These are phyloP conservation scores for Sciurus niger DNA, from an alignment of 2,113 vertebrate species.

Conservation along the genomic window DNA sequence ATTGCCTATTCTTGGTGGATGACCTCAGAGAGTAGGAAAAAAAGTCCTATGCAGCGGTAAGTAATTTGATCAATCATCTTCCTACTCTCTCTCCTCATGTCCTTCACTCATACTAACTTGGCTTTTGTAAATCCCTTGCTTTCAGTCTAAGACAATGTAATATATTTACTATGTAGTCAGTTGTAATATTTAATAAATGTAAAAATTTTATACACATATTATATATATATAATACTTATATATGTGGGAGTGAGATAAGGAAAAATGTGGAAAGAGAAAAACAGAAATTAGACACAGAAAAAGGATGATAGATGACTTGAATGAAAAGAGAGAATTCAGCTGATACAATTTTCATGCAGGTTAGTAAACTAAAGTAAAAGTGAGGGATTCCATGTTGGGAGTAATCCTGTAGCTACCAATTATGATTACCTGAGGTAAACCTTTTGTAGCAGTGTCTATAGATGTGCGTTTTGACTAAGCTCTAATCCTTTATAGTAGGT, in stretches of 20 bases:
- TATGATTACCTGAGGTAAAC: not conserved
- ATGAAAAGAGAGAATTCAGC: not conserved
- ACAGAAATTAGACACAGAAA: not conserved
- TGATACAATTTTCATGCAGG: not conserved
- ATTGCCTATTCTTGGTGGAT: not conserved
- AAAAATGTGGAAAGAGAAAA: not conserved
- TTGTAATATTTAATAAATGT: not conserved
- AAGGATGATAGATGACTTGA: not conserved
- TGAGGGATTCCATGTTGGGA: not conserved
- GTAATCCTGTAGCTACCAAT: not conserved
- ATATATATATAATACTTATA: no score
- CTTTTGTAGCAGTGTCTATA: not conserved
- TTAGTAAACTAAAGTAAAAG: not conserved
- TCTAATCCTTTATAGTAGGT: not conserved
- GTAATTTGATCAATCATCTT: not conserved
- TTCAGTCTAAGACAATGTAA: not conserved
- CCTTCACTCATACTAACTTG: not conserved
- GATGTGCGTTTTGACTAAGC: not conserved
- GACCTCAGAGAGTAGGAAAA: no score
- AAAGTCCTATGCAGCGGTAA: not conserved
- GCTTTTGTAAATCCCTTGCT: not conserved
- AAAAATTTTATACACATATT: not conserved
- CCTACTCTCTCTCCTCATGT: not conserved
- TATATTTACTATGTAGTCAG: not conserved
- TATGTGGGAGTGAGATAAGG: not conserved